Conservation (phyloP, 2,888 invertebrate species). For the Lomographa bimaculata region DNA sequence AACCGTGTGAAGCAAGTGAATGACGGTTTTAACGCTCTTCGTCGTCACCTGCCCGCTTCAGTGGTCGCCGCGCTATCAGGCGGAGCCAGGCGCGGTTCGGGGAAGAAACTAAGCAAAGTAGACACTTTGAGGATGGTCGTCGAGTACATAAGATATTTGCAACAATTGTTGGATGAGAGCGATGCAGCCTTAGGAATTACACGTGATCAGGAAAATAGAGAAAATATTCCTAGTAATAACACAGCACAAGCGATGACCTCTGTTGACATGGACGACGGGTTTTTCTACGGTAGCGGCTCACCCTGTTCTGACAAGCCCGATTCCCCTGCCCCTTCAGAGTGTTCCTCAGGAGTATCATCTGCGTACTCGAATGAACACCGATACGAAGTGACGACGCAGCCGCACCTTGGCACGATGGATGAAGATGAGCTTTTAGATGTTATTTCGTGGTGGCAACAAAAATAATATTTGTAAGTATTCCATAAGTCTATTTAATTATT, state of each 20-base stretch:
- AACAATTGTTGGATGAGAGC: slow-evolving; percentile 90
- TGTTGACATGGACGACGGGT: slow-evolving; percentile 77
- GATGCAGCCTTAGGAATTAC: slow-evolving; percentile 84
- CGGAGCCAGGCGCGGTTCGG: slow-evolving; percentile 88
- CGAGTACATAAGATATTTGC: slow-evolving; percentile 94
- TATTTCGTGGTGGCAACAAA: slow-evolving; percentile 93
- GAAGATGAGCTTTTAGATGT: slow-evolving; percentile 95
- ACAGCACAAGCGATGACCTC: slow-evolving; percentile 68
- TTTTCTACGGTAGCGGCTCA: slow-evolving; percentile 75
- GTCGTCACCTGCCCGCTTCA: slow-evolving; percentile 93
- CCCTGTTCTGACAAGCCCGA: slow-evolving; percentile 88
- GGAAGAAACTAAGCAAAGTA: slow-evolving; percentile 94
- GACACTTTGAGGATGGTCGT: slow-evolving; percentile 95
- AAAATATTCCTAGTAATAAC: slow-evolving; percentile 68
- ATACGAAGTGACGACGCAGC: slow-evolving; percentile 71
- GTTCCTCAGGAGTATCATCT: slow-evolving; percentile 85
- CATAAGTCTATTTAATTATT: neutral
- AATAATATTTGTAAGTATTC: slow-evolving; percentile 71
- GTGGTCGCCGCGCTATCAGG: slow-evolving; percentile 88
- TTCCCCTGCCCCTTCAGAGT: slow-evolving; percentile 89
- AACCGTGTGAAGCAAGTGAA: slow-evolving; percentile 98
- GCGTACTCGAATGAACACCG: slow-evolving; percentile 73
- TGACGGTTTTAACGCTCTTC: slow-evolving; percentile 94
- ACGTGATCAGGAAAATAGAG: slow-evolving; percentile 71
- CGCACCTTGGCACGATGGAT: slow-evolving; percentile 89